These are phyloP conservation scores for Oikopleura albicans DNA, from an alignment of 23 tunicate genomes.

Conservation along the genomic window DNA sequence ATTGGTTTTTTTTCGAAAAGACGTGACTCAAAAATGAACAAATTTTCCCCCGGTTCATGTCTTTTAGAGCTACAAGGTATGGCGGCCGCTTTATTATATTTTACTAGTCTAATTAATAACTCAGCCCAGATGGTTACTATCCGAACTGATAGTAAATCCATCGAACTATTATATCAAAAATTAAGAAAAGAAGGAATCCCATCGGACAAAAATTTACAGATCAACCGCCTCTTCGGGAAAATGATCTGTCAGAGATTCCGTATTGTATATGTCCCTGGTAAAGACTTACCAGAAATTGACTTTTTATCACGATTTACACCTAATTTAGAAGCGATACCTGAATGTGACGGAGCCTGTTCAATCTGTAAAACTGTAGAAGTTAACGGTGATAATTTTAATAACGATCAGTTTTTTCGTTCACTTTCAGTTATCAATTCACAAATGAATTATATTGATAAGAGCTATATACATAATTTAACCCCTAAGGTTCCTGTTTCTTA, in stretches of 20 bases:
- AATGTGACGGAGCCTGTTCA: background rate
- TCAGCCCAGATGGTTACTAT: background rate
- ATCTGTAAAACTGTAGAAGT: background rate
- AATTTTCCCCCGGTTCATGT: background rate
- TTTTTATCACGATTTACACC: background rate
- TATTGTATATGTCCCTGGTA: background rate
- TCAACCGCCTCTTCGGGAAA: background rate
- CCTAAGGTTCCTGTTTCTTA: too few relatives aligned
- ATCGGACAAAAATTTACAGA: background rate
- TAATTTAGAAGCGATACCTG: background rate
- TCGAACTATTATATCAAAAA: background rate
- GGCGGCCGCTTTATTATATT: background rate
- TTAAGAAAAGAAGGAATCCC: background rate
- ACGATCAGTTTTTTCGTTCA: too few relatives aligned
- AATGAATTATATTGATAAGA: too few relatives aligned
- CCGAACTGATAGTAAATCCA: background rate
- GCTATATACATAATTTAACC: too few relatives aligned
- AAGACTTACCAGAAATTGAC: background rate
- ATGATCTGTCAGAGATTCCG: background rate
- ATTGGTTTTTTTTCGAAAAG: background rate
- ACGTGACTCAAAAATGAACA: background rate
- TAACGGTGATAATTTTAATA: too few relatives aligned
- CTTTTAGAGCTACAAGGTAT: background rate
- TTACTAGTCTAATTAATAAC: background rate
- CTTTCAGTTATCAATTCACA: too few relatives aligned